Conservation (phyloP, 2,113 vertebrate genomes). For the Phrynocephalus versicolor region DNA sequence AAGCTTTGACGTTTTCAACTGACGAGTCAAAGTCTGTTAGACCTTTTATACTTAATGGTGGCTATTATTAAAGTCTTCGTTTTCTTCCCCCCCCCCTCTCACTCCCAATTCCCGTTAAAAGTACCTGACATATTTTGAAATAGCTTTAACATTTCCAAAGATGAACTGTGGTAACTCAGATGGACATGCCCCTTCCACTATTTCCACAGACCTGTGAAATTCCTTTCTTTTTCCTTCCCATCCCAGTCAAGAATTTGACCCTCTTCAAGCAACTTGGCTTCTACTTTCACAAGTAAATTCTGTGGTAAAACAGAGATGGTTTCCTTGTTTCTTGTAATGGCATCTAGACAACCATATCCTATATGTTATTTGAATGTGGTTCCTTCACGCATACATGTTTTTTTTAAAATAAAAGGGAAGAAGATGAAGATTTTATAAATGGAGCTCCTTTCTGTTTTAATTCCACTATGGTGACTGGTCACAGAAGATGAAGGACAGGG, state of each 20-base stretch:
- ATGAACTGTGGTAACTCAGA: neutral
- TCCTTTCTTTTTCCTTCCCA: neutral
- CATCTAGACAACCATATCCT: neutral
- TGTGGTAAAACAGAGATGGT: neutral
- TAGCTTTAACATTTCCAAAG: neutral
- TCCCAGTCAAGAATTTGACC: neutral
- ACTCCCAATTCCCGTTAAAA: neutral
- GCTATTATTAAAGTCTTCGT: neutral
- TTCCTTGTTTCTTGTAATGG: neutral
- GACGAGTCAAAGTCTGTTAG: conserved; percentile 19
- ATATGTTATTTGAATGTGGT: neutral
- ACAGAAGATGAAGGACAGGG: neutral
- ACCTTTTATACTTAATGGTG: conserved; percentile 15
- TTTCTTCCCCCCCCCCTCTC: neutral
- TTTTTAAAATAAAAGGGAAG: too few relatives aligned
- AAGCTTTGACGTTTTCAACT: conserved; percentile 23
- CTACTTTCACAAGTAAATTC: neutral
- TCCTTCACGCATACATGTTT: neutral
- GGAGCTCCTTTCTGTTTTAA: neutral
- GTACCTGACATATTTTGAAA: neutral
- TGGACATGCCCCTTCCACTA: neutral
- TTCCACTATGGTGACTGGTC: too few relatives aligned
- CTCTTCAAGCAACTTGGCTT: neutral
- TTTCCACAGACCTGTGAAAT: neutral
- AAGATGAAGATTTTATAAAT: neutral